phyloP scores from a whole-genome alignment of 2,888 invertebrate genomes.

The Isotomurus palustris region DNA sequence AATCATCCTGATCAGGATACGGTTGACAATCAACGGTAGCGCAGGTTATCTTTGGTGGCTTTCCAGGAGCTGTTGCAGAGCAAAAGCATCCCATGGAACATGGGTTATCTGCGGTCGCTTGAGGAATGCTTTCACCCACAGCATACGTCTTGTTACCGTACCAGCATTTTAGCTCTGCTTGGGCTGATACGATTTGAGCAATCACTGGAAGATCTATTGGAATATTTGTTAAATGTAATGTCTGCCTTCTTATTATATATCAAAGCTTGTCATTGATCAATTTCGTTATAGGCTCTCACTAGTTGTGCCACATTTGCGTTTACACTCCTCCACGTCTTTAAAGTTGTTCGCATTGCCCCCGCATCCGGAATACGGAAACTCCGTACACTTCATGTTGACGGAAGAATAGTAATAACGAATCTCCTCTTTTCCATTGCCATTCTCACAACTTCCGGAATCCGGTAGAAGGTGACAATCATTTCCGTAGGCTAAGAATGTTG shows the following conservation, averaged over 20 bases:
- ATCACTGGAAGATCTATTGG: constrained; percentile 15
- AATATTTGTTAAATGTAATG: background rate
- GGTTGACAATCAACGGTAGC: constrained; percentile 31
- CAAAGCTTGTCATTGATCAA: too few relatives aligned
- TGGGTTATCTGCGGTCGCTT: constrained; percentile 20
- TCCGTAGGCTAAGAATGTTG: too few relatives aligned
- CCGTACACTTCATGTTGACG: constrained; percentile 34
- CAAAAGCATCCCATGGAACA: constrained; percentile 34
- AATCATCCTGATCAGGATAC: constrained; percentile 19
- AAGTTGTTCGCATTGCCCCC: constrained; percentile 41
- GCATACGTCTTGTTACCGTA: constrained; percentile 26
- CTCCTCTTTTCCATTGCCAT: constrained; percentile 12
- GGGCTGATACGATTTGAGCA: constrained; percentile 19
- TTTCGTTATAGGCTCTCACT: too few relatives aligned
- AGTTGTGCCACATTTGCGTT: constrained; percentile 27
- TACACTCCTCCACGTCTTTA: constrained; percentile 29
- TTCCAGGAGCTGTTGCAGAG: constrained; percentile 5
- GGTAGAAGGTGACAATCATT: constrained; percentile 23
- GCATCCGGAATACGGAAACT: constrained; percentile 38
- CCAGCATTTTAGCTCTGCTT: constrained; percentile 22
- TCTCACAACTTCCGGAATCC: constrained; percentile 22
- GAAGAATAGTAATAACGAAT: constrained; percentile 32
- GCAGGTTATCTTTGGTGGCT: constrained; percentile 21
- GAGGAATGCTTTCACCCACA: constrained; percentile 21
- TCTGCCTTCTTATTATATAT: background rate